Evolutionary conservation across 2,888 invertebrate genomes (phyloP).

Genomic region (Allygus modestus): DNA sequence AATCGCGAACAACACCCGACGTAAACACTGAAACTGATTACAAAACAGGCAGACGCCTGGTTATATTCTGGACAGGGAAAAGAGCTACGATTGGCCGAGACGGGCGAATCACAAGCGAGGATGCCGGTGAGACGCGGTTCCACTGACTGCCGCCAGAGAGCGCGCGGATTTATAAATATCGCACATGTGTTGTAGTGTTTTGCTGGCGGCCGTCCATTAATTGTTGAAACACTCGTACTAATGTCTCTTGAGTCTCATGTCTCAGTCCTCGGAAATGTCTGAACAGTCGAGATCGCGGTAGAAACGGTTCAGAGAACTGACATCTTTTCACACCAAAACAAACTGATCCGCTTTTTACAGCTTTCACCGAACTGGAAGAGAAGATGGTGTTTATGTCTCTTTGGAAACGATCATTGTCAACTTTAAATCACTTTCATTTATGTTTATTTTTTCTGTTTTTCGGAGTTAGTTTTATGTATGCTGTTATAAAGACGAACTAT

Average conservation of each 20-base stretch:
- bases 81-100: conserved; percentile 30
- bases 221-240: conserved; percentile 6
- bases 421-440: background rate
- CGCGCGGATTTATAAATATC: conserved; percentile 48
- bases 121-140: conserved; percentile 21
- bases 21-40: conserved; percentile 46
- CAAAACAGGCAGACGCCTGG: conserved; percentile 51
- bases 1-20: conserved; percentile 2
- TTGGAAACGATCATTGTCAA: background rate
- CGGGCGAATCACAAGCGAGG: conserved; percentile 37
- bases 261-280: conserved; percentile 11
- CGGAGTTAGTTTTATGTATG: too few relatives aligned
- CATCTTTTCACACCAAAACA: background rate
- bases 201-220: background rate
- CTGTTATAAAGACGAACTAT: too few relatives aligned
- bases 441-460: background rate
- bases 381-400: background rate
- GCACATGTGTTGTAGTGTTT: conserved; percentile 10
- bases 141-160: conserved; percentile 10
- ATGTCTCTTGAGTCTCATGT: conserved; percentile 6
- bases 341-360: background rate
- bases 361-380: background rate
- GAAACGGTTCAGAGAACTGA: conserved; percentile 6
- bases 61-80: conserved; percentile 47
- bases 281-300: background rate